Conservation (phyloP, 23 tunicate species). For the Styela plicata region DNA sequence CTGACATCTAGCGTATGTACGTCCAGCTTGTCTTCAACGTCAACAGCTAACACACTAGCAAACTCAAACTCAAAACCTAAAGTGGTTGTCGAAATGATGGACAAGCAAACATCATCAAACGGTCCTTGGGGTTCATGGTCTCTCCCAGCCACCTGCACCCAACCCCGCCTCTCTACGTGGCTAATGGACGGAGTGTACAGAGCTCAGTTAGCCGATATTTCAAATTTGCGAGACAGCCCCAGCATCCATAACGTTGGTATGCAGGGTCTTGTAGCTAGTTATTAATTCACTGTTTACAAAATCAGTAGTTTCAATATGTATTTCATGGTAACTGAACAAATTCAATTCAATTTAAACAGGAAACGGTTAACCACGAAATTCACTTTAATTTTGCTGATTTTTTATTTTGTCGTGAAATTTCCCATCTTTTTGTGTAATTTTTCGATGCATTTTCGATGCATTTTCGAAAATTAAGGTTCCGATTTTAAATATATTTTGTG, state of each 20-base stretch:
- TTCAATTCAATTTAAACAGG: not conserved
- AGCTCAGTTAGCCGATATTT: constrained; percentile 13
- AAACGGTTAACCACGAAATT: not conserved
- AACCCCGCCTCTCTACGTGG: constrained; percentile 31
- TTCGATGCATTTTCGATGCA: not conserved
- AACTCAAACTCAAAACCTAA: constrained; percentile 33
- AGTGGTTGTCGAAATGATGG: constrained; percentile 81
- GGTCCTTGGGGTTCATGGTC: constrained; percentile 45
- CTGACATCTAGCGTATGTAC: constrained; percentile 34
- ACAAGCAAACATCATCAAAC: constrained; percentile 14
- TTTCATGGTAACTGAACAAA: not conserved
- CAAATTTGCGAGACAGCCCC: constrained; percentile 14
- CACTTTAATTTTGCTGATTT: not conserved
- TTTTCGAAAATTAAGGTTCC: constrained; percentile 1
- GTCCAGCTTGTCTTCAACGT: constrained; percentile 31
- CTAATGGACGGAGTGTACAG: constrained; percentile 32
- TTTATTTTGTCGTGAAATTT: not conserved
- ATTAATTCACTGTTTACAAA: not conserved
- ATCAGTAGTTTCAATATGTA: not conserved
- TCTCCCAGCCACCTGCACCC: constrained; percentile 66
- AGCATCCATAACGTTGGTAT: constrained; percentile 12
- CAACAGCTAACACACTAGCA: constrained; percentile 23
- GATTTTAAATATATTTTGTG: not conserved
- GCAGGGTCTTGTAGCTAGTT: constrained; percentile 11
- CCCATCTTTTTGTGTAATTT: not conserved